Conservation (phyloP, 2,888 invertebrate genomes). For the Athalia rosae region DNA sequence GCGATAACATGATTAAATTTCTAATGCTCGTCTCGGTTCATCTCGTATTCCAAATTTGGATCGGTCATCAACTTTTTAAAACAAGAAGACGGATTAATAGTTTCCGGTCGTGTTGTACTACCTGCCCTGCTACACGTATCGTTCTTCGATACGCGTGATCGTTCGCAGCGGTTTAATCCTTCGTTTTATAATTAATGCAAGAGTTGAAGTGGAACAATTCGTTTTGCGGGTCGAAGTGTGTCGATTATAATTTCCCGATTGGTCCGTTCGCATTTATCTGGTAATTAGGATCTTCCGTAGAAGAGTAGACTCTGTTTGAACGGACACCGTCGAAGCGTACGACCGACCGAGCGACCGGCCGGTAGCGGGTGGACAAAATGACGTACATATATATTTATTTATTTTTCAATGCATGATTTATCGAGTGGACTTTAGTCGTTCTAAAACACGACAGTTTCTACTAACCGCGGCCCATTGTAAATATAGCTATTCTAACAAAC, state of each 20-base stretch:
- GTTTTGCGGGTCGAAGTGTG: neutral
- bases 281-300: conserved; percentile 34
- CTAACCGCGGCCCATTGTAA: conserved; percentile 11
- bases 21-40: no score
- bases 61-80: no score
- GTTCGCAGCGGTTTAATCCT: neutral
- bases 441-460: conserved; percentile 29
- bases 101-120: neutral
- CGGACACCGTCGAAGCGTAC: neutral
- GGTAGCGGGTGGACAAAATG: neutral
- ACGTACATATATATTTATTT: conserved; percentile 10
- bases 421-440: conserved; percentile 36
- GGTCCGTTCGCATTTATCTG: conserved; percentile 23
- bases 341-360: neutral
- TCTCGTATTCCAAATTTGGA: no score
- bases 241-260: conserved; percentile 4
- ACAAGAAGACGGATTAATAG: no score
- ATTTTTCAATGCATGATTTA: conserved; percentile 44
- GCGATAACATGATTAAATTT: no score
- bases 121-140: no score
- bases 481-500: conserved; percentile 6
- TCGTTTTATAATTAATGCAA: neutral
- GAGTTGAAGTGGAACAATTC: neutral
- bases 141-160: neutral
- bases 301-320: conserved; percentile 28